Evolutionary conservation across 2,113 vertebrate species (phyloP).

Genomic region (Colinus virginianus): DNA sequence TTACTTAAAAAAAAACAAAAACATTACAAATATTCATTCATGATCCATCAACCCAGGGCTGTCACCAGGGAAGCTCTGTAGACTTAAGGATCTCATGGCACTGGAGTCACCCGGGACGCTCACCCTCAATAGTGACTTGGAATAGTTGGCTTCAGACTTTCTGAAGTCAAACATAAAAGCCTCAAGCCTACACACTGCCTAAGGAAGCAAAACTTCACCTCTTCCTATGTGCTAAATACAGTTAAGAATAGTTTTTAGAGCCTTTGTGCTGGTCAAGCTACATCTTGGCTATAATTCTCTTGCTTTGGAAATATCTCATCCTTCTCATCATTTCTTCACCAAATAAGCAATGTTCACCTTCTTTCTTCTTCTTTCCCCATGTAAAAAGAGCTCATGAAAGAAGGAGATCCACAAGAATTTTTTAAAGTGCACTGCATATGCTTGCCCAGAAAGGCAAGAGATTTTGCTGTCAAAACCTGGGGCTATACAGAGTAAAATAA

Average conservation of each 20-base stretch:
- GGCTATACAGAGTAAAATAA: constrained; percentile 30
- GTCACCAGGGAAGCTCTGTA: not conserved
- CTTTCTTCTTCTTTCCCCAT: not conserved
- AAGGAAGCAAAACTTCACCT: not conserved
- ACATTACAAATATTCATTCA: not conserved
- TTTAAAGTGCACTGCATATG: not conserved
- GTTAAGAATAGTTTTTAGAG: not conserved
- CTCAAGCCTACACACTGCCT: not conserved
- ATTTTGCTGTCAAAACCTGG: constrained; percentile 28
- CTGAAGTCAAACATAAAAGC: not conserved
- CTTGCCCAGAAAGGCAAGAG: constrained; percentile 1
- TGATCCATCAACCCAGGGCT: not conserved
- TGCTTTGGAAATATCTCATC: not conserved
- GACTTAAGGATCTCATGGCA: not conserved
- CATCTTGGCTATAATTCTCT: not conserved
- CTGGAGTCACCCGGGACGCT: not conserved
- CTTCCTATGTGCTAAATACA: not conserved
- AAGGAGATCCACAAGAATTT: not conserved
- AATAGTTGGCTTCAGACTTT: not conserved
- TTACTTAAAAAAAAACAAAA: not conserved
- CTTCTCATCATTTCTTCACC: not conserved
- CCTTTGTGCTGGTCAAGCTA: not conserved
- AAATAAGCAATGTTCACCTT: not conserved
- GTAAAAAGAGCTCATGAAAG: not conserved
- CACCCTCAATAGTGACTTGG: not conserved